Base-by-base conservation (phyloP, 2,797 vertebrate genomes). In the Phrynocephalus guinanensis region DNA sequence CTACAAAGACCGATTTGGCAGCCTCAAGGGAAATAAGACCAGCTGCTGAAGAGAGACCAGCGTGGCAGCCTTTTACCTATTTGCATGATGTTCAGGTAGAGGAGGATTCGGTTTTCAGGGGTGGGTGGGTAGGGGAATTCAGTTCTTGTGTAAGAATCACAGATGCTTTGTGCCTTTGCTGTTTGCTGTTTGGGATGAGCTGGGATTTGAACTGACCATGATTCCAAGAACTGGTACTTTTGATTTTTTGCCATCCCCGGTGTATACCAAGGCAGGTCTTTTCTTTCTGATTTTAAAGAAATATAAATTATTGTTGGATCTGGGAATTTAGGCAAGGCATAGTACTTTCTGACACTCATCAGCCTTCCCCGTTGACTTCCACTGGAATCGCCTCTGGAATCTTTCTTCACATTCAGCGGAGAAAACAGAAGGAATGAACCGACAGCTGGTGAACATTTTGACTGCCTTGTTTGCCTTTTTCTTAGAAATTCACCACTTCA, bases 381-480 rank as follows among this genome's bases (percentile, higher is more conserved):
- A 96, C 93, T 97, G 97, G 96, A 96, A 96, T 95, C 76, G 10
- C 96, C 97, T 97, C 95, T 96, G 97, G 95, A 94, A 96, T 97
- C 96, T 96, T 95, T 56, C 97, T 94, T 95, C 96, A 95, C 97
- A 94, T 93, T 95, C 97, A 97, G 96, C 96, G 96, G 96, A 95
- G 97, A 97, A 97, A 97, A 96, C 97, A 97, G 96, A 96, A 97
- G 98, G 98, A 98, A 99, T 99, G 99, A 98, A 97, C 97, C 98
- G 97, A 94, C 97, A 97, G 96, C 96, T 98, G 96, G 93, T 98
- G 91, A 98, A 97, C 96, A 97, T 98, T 97, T 95, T 99, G 96
- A 97, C 98, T 97, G 98, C 98, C 97, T 98, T 99, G 94, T 97
- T 98, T 95, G 97, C 97, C 91, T 98, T 97, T 97, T 97, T 98